phyloP scores from a whole-genome alignment of 1,140 invertebrate genomes.

The Rhynchophorus ferrugineus region DNA sequence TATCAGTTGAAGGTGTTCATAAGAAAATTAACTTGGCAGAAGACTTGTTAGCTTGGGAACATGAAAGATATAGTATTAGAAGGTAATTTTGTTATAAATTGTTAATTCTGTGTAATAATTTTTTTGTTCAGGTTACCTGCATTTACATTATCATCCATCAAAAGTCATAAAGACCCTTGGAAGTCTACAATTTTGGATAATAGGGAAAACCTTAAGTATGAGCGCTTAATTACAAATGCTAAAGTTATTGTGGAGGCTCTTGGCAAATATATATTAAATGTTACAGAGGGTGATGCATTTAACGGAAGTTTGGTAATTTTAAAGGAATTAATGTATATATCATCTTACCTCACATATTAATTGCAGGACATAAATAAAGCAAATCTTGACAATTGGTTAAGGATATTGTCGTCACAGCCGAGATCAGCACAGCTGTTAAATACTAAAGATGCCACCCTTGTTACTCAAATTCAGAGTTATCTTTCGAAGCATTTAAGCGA shows the following conservation, averaged over 20 bases:
- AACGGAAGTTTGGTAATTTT: conserved; percentile 59
- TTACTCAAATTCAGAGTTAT: conserved; percentile 61
- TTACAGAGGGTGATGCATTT: conserved; percentile 61
- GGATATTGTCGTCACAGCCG: conserved; percentile 63
- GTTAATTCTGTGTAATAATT: neutral
- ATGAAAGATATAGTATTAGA: conserved; percentile 91
- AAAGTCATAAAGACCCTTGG: conserved; percentile 52
- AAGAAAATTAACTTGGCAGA: conserved; percentile 98
- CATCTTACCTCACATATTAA: conserved; percentile 1
- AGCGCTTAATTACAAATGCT: conserved; percentile 61
- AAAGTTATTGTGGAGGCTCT: conserved; percentile 74
- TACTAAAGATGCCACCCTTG: conserved; percentile 56
- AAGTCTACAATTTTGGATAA: conserved; percentile 58
- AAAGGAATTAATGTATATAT: neutral
- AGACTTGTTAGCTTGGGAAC: conserved; percentile 85
- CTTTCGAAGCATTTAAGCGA: conserved; percentile 71
- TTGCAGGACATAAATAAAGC: conserved; percentile 63
- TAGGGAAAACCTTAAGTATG: conserved; percentile 50
- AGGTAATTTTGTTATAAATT: conserved; percentile 42
- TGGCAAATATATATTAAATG: conserved; percentile 78
- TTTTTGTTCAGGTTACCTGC: conserved; percentile 22
- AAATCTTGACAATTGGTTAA: conserved; percentile 65
- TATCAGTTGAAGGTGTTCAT: conserved; percentile 73
- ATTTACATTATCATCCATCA: conserved; percentile 41
- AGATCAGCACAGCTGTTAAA: conserved; percentile 65